Evolutionary conservation across 1,140 invertebrate genomes (phyloP).

Genomic region (Dreissena polymorpha): DNA sequence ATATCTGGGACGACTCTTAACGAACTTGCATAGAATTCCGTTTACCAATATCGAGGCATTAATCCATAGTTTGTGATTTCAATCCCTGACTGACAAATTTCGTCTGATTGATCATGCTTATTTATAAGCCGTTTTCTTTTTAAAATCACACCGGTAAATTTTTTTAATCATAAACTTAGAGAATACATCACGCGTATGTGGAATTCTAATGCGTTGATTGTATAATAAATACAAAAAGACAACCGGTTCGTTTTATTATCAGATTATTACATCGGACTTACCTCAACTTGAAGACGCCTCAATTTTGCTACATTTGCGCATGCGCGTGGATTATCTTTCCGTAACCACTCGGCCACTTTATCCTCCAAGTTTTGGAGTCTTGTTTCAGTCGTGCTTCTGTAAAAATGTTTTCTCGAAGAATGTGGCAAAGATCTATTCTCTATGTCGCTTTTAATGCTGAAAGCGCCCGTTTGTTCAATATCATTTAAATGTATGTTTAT

Average conservation of each 20-base stretch:
- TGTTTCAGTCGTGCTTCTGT: slow-evolving; percentile 54
- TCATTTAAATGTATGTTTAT: slow-evolving; percentile 22
- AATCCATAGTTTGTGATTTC: no score
- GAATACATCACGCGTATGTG: not conserved
- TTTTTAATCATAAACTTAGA: not conserved
- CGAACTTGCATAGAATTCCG: no score
- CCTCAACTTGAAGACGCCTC: slow-evolving; percentile 61
- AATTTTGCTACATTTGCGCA: slow-evolving; percentile 64
- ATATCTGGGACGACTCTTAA: no score
- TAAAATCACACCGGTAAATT: not conserved
- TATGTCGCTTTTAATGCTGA: not conserved
- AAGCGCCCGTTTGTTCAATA: not conserved
- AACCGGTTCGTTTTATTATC: not conserved
- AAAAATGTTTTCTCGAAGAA: slow-evolving; percentile 25
- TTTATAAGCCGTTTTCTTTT: not conserved
- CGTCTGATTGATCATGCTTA: not conserved
- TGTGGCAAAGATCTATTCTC: slow-evolving; percentile 27
- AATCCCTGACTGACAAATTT: no score
- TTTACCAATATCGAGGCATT: no score
- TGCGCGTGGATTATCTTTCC: slow-evolving; percentile 64
- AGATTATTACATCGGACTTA: slow-evolving; percentile 10
- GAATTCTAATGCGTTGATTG: not conserved
- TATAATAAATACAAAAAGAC: not conserved
- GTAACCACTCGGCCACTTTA: slow-evolving; percentile 64
- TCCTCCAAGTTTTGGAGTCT: slow-evolving; percentile 61